These are phyloP conservation scores for Drosophila grimshawi DNA, from an alignment of 1,140 invertebrate genomes.

Conservation along the genomic window DNA sequence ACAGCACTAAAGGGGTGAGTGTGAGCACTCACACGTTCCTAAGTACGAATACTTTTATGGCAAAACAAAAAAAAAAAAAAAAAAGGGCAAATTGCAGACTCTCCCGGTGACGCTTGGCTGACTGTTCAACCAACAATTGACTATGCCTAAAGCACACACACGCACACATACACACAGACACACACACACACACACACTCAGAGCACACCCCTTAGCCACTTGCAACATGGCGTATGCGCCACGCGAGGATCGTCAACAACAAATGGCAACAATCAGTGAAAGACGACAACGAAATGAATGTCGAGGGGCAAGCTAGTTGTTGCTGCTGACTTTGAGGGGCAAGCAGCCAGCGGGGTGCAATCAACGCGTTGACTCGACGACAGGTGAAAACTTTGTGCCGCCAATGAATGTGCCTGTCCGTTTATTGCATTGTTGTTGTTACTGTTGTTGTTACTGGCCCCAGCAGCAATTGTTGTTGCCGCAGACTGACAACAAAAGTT, in stretches of 20 bases:
- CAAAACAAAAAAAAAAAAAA: not conserved
- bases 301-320: not conserved
- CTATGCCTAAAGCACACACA: constrained; percentile 6
- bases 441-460: constrained; percentile 39
- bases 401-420: constrained; percentile 63
- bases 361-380: constrained; percentile 70
- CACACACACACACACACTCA: not conserved
- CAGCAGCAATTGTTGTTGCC: constrained; percentile 49
- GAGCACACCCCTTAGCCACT: constrained; percentile 25
- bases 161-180: not conserved
- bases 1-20: constrained; percentile 39
- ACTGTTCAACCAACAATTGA: constrained; percentile 14
- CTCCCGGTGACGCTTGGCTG: constrained; percentile 43
- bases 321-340: no score
- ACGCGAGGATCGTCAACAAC: constrained; percentile 54
- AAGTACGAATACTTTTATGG: constrained; percentile 52
- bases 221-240: constrained; percentile 40
- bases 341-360: constrained; percentile 61
- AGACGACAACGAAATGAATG: constrained; percentile 14
- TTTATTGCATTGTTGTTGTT: constrained; percentile 23
- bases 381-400: constrained; percentile 76
- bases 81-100: constrained; percentile 26
- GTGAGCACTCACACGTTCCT: constrained; percentile 18
- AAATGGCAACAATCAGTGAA: constrained; percentile 74
- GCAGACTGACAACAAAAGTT: constrained; percentile 71